Evolutionary conservation across 2,797 vertebrate species (phyloP).

Genomic region (Propithecus perrieri): DNA sequence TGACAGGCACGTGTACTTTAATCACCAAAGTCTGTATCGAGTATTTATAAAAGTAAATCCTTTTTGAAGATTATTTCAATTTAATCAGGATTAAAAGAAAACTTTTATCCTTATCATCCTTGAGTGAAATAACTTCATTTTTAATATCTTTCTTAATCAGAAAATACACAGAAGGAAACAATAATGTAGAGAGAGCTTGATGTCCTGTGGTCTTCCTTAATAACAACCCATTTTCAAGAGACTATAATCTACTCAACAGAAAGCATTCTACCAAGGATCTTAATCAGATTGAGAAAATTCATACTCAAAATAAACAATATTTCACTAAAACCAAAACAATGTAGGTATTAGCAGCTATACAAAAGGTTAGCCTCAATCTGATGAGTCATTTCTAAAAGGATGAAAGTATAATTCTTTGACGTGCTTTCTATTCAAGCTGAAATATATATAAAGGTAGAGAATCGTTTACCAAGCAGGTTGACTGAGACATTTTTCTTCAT

Average conservation of each 20-base stretch:
- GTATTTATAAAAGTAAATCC: conserved; percentile 60
- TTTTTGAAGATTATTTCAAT: conserved; percentile 57
- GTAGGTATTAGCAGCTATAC: conserved; percentile 80
- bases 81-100: conserved; percentile 71
- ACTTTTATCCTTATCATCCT: conserved; percentile 57
- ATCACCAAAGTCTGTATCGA: conserved; percentile 44
- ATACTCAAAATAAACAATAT: conserved; percentile 72
- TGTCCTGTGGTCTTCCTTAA: conserved; percentile 66
- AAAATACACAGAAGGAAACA: conserved; percentile 64
- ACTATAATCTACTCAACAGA: conserved; percentile 74
- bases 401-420: conserved; percentile 77
- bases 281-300: conserved; percentile 77
- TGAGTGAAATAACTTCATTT: conserved; percentile 73
- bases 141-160: conserved; percentile 63
- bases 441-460: conserved; percentile 85
- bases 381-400: conserved; percentile 77
- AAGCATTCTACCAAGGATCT: conserved; percentile 65
- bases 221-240: conserved; percentile 72
- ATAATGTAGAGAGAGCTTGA: background rate
- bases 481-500: conserved; percentile 62
- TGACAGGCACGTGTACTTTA: conserved; percentile 1
- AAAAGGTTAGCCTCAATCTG: conserved; percentile 70
- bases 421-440: conserved; percentile 75
- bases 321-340: conserved; percentile 72
- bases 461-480: background rate